Base-by-base conservation (phyloP, 2,888 invertebrate genomes). In the Erebia epiphron region DNA sequence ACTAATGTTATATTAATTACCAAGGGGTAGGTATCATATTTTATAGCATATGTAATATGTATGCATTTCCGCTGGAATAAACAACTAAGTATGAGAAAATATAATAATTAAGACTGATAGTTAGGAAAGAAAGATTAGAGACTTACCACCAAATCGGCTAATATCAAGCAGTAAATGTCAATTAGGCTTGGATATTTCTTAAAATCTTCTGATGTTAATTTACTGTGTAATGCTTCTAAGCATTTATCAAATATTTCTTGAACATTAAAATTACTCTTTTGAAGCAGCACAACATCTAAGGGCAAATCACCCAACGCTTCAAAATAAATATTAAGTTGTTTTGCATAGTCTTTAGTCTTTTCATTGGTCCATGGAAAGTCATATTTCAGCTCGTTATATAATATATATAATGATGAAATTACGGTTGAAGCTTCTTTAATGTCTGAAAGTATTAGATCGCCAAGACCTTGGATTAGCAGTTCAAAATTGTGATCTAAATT, bases 101-200 rank as follows among this genome's bases (percentile, higher is more conserved):
- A 26, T 26, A 26, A 26, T 26, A 26, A 26, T 26, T 26, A 26
- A 7, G 2, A n/a, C 13, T n/a, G 13, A 50, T 16, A 52, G 4
- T n/a, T 1, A 10, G 10, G 18, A 9, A 16, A 2, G 10, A 18
- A 35, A 7, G 2, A 16, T 3, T 10, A 16, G 18, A 16, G 18
- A 49, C 46, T n/a, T 82, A 89, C 91, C 79, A 83, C 81, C 35
- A 88, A 57, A 77, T 88, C 77, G 35, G 79, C 76, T 13, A 88
- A 71, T 16, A 92, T 71, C 43, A 75, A 74, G 73, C 79, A 84
- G 74, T 91, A 92, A 0, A 87, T 87, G 77, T 89, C 86, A 73
- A 91, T 79, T 64, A 87, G 83, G 3, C 83, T 83, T 26, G 92
- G 92, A 79, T 88, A 88, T 71, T 82, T 86, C 72, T 89, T 91